Conservation (phyloP, 1,140 invertebrate genomes). For the Pachyrhynchus sulphureomaculatus region DNA sequence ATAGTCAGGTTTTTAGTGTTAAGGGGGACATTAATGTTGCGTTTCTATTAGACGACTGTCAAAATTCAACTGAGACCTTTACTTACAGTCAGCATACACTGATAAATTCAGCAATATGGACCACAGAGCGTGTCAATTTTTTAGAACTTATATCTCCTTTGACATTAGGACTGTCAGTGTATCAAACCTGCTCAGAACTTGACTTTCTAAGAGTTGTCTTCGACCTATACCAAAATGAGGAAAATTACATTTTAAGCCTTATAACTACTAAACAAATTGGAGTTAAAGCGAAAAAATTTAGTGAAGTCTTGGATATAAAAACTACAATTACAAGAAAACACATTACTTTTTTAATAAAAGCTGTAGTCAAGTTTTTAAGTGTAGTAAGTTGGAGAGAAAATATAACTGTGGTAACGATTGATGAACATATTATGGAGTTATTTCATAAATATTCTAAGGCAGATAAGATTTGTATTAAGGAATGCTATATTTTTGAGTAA, state of each 20-base stretch:
- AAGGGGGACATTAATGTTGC: constrained; percentile 7
- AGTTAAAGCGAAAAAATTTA: constrained; percentile 35
- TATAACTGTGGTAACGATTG: constrained; percentile 40
- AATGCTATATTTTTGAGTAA: constrained; percentile 33
- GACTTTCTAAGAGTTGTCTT: constrained; percentile 42
- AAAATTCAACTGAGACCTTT: background rate
- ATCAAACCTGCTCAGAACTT: constrained; percentile 35
- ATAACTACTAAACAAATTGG: constrained; percentile 25
- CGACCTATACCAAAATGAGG: constrained; percentile 36
- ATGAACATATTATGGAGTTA: constrained; percentile 37
- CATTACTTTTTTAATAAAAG: constrained; percentile 29
- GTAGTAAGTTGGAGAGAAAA: constrained; percentile 40
- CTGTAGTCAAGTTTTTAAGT: constrained; percentile 36
- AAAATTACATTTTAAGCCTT: constrained; percentile 34
- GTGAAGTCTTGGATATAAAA: constrained; percentile 34
- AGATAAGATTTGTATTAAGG: constrained; percentile 41
- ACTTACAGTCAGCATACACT: constrained; percentile 15
- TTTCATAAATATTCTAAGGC: constrained; percentile 40
- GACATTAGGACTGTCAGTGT: constrained; percentile 37
- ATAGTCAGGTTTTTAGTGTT: background rate
- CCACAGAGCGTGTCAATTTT: constrained; percentile 40
- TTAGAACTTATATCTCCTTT: constrained; percentile 31
- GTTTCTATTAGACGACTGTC: background rate
- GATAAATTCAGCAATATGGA: constrained; percentile 41
- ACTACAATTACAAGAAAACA: constrained; percentile 9